Evolutionary conservation across 2,888 invertebrate species (phyloP), one percentile per base, ranked within the genome.

Genomic region (Lottia gigantea): DNA sequence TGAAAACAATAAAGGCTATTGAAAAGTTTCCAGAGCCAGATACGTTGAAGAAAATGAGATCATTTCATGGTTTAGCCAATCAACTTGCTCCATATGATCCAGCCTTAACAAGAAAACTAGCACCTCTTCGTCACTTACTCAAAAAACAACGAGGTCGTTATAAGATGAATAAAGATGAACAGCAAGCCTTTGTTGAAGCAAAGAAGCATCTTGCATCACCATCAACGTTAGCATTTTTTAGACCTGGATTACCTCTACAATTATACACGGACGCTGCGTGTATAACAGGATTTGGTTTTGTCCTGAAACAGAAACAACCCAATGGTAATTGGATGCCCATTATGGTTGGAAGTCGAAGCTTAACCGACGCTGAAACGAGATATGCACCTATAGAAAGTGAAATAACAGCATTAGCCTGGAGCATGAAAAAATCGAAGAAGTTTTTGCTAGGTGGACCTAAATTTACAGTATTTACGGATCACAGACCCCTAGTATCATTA

Each of bases 331-430:
- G 49, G 49, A 49, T 8, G 12, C 49, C 49, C 7, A 19, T 49
- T 49, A 19, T 49, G 16, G 49, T 49, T 49, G 49, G 49, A 16
- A 49, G 49, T 19, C 1, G 49, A 49, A 49, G 49, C 19, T 19
- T 49, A 49, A 49, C 49, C 16, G 16, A 14, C 19, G 49, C 19
- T 19, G 49, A 49, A 49, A 49, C n/a, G n/a, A n/a, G n/a, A n/a
- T n/a, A n/a, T n/a, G n/a, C n/a, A n/a, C n/a, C n/a, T n/a, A n/a
- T n/a, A n/a, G n/a, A n/a, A n/a, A n/a, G n/a, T n/a, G 49, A 49
- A n/a, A 49, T 49, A 15, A 49, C 49, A 49, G 49, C 49, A 19
- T 49, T 49, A 49, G 49, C 49, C 16, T 49, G 49, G 49, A 49
- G 49, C 19, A 16, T 49, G 49, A 49, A 49, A 49, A 49, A 49